Percentiles rank a stretch among this genome's conserved stretches.
Evolutionary conservation across 2,113 vertebrate genomes (phyloP).

Genomic region (Girardinichthys multiradiatus): DNA sequence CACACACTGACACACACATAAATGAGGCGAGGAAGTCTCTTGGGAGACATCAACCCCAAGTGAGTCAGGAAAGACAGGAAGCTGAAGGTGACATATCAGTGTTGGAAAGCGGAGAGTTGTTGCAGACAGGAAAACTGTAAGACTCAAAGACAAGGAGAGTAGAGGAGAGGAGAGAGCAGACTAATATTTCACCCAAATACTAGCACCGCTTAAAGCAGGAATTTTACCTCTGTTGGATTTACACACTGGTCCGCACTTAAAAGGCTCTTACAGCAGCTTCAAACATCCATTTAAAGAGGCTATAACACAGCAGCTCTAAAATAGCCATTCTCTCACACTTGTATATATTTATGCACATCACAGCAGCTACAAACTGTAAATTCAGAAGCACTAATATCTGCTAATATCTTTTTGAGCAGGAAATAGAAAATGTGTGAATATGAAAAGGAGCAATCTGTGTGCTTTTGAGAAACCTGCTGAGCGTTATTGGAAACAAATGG

Average conservation of each 20-base stretch:
- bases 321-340: not conserved
- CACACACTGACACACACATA: slow-evolving; percentile 15
- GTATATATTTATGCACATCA: slow-evolving; percentile 8
- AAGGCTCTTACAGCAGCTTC: slow-evolving; percentile 20
- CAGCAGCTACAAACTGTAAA: slow-evolving; percentile 2
- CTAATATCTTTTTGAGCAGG: not conserved
- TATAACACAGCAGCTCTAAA: slow-evolving; percentile 12
- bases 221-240: slow-evolving; percentile 51
- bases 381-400: not conserved
- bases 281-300: slow-evolving; percentile 20
- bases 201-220: slow-evolving; percentile 37
- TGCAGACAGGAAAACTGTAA: slow-evolving; percentile 20
- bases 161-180: slow-evolving; percentile 32
- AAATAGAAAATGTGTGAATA: not conserved
- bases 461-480: slow-evolving; percentile 34
- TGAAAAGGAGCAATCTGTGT: not conserved
- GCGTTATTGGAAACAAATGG: slow-evolving; percentile 52
- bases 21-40: slow-evolving; percentile 42
- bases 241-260: slow-evolving; percentile 37
- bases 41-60: slow-evolving; percentile 45
- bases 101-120: slow-evolving; percentile 4
- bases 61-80: slow-evolving; percentile 20
- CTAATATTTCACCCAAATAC: slow-evolving; percentile 57
- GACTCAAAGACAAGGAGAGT: slow-evolving; percentile 19
- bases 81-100: slow-evolving; percentile 68